These are phyloP conservation scores for Seriola rivoliana DNA, from an alignment of 2,113 vertebrate genomes.

Conservation along the genomic window DNA sequence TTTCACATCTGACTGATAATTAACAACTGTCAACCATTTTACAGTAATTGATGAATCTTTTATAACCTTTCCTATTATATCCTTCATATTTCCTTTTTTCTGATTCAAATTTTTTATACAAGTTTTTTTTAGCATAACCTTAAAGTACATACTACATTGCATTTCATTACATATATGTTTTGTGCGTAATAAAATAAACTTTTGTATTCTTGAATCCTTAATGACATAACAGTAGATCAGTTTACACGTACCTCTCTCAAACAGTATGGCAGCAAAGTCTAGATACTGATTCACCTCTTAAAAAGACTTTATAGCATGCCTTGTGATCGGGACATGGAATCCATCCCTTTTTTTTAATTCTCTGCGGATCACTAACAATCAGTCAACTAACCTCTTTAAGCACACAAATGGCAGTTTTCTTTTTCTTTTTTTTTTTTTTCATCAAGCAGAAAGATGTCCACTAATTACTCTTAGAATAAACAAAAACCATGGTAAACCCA, in stretches of 20 bases:
- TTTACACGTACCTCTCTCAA: background rate
- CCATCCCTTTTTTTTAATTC: background rate
- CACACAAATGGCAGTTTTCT: background rate
- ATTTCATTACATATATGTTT: background rate
- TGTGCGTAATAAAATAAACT: background rate
- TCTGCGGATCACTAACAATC: slow-evolving; percentile 7
- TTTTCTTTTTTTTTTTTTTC: background rate
- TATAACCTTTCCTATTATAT: background rate
- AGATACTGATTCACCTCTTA: background rate
- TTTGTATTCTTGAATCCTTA: background rate
- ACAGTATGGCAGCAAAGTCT: background rate
- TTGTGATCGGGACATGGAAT: background rate
- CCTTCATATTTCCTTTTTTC: background rate
- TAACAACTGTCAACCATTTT: too few species aligned
- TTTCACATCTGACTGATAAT: too few species aligned
- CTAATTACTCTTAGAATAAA: too few species aligned
- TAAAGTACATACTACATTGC: background rate
- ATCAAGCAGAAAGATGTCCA: too few species aligned
- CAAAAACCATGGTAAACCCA: too few species aligned
- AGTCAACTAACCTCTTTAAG: too few species aligned
- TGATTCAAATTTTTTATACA: background rate
- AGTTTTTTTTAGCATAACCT: background rate
- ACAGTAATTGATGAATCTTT: background rate
- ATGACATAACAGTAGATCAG: background rate
- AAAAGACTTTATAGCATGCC: background rate